Percentiles rank a stretch among this genome's conserved stretches.
phyloP scores from a whole-genome alignment of 2,888 invertebrate genomes.

The Smittia sp. region DNA sequence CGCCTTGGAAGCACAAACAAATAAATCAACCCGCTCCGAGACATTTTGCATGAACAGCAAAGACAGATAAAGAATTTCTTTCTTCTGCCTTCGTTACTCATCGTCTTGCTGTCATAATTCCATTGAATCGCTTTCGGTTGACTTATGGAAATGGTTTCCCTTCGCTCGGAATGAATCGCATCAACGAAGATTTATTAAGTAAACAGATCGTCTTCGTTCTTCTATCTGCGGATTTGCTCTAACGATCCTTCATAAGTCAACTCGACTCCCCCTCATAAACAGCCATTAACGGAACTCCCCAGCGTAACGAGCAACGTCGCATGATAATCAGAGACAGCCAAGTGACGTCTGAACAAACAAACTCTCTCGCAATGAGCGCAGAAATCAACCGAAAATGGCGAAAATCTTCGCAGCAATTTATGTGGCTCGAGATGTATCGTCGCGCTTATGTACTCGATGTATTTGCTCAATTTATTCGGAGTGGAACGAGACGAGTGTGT shows the following conservation, averaged over 20 bases:
- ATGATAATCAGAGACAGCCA: slow-evolving; percentile 29
- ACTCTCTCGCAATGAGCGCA: not conserved
- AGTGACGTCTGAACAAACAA: slow-evolving; percentile 23
- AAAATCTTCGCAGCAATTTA: not conserved
- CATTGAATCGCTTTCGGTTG: slow-evolving; percentile 22
- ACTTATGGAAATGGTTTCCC: not conserved
- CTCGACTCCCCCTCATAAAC: not conserved
- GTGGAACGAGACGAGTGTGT: not conserved
- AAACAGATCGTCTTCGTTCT: not conserved
- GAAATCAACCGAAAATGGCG: slow-evolving; percentile 23
- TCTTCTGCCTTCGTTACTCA: no score
- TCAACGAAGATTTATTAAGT: slow-evolving; percentile 30
- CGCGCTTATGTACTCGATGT: not conserved
- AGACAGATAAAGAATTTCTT: slow-evolving; percentile 1
- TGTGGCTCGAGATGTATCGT: not conserved
- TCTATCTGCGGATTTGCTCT: not conserved
- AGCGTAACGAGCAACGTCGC: not conserved
- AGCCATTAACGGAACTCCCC: not conserved
- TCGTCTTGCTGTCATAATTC: slow-evolving; percentile 34
- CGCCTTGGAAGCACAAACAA: not conserved
- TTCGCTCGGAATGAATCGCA: not conserved
- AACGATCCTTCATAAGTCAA: slow-evolving; percentile 34
- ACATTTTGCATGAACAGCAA: slow-evolving; percentile 32
- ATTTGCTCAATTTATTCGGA: not conserved
- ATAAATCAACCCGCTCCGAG: slow-evolving; percentile 28